These are phyloP conservation scores for Umimayanthus kanabou DNA, from an alignment of 92 coral and sea anemone species.

Conservation along the genomic window DNA sequence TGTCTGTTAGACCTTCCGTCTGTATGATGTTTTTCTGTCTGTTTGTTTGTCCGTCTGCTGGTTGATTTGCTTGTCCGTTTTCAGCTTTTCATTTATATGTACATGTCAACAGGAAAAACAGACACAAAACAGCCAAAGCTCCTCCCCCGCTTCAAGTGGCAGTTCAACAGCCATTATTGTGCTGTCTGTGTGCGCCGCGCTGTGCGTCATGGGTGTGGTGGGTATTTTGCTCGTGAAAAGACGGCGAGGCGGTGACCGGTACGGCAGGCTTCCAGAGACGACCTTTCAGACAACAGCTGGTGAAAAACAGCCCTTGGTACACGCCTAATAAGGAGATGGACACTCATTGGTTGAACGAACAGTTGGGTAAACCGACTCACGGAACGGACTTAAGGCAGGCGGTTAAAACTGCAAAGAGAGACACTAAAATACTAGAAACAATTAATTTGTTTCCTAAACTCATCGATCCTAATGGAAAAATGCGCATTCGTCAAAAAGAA, in stretches of 20 bases:
- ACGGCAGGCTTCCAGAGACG: slow-evolving; percentile 15
- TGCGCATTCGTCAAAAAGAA: too few relatives aligned
- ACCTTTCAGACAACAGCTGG: slow-evolving; percentile 2
- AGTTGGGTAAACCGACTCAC: neutral
- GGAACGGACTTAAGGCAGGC: neutral
- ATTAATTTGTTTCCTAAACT: neutral
- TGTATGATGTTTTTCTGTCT: neutral
- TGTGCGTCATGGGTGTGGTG: slow-evolving; percentile 7
- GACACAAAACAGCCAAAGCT: neutral
- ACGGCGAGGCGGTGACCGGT: neutral
- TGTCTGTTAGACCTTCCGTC: neutral
- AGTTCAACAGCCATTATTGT: slow-evolving; percentile 13
- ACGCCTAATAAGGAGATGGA: neutral
- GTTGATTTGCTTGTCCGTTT: neutral
- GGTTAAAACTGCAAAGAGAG: neutral
- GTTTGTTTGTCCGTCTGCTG: neutral
- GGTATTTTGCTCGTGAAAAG: neutral
- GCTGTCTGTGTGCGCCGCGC: slow-evolving; percentile 26
- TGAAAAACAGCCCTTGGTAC: slow-evolving; percentile 25
- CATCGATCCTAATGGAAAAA: neutral
- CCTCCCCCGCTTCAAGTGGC: neutral
- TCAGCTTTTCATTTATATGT: neutral
- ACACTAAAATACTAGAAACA: too few relatives aligned
- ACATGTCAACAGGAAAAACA: neutral
- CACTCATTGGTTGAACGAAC: neutral